Percentiles rank a stretch among this genome's conserved stretches.
Conservation (phyloP, 2,797 vertebrate genomes). For the Arctocebus calabarensis region DNA sequence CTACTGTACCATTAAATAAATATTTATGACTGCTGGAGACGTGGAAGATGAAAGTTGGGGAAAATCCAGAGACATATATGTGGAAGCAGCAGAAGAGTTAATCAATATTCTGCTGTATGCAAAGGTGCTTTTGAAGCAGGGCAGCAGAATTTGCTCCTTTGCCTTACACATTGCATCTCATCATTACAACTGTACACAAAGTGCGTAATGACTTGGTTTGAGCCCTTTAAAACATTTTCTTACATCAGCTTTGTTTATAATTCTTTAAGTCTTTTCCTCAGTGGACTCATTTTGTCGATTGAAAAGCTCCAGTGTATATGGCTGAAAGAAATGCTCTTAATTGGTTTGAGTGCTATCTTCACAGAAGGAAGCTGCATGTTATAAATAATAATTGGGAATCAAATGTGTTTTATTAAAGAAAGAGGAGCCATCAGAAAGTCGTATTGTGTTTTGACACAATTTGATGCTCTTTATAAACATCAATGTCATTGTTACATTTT, state of each 20-base stretch:
- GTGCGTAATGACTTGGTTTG: constrained; percentile 69
- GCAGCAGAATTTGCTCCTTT: neutral
- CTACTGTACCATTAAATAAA: neutral
- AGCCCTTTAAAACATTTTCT: constrained; percentile 61
- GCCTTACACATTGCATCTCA: constrained; percentile 19
- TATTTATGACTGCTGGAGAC: neutral
- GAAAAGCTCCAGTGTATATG: constrained; percentile 38
- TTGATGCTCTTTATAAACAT: constrained; percentile 65
- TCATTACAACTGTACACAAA: constrained; percentile 9
- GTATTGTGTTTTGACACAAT: constrained; percentile 72
- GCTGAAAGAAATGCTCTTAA: constrained; percentile 74
- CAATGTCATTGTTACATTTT: constrained; percentile 64
- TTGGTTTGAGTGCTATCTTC: constrained; percentile 77
- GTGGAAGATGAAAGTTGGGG: neutral
- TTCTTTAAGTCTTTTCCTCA: constrained; percentile 71
- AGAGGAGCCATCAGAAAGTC: constrained; percentile 44
- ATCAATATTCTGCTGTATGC: neutral
- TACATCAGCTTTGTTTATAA: constrained; percentile 72
- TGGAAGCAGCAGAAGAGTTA: neutral
- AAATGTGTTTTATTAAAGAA: constrained; percentile 74
- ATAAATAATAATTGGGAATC: constrained; percentile 79
- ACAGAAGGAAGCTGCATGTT: constrained; percentile 72
- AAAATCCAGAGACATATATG: neutral
- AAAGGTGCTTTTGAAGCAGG: neutral
- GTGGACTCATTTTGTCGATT: constrained; percentile 78